Conservation (phyloP, 1,140 invertebrate species). For the Tribolium castaneum region DNA sequence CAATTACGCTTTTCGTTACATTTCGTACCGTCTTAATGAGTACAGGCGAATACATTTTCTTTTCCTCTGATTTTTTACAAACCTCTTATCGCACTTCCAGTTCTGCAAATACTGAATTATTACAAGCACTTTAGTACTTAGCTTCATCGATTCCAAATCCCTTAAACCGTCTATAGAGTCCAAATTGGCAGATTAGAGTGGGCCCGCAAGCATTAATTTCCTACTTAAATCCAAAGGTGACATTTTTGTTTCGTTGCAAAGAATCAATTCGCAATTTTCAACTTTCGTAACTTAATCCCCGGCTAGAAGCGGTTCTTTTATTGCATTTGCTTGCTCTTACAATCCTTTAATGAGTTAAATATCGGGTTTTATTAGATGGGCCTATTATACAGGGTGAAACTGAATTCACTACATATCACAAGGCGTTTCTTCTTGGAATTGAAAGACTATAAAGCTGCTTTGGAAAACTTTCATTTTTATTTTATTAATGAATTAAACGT, state of each 20-base stretch:
- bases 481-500: too few species aligned
- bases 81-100: neutral
- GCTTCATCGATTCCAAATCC: neutral
- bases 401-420: too few species aligned
- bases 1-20: too few species aligned
- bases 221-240: neutral
- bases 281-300: neutral
- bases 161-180: neutral
- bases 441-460: too few species aligned
- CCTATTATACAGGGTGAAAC: too few species aligned
- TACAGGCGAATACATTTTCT: neutral
- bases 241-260: neutral
- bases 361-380: neutral
- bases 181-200: neutral
- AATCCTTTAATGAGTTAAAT: neutral
- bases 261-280: neutral
- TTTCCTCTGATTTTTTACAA: neutral
- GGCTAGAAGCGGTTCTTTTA: neutral
- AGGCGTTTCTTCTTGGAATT: too few species aligned
- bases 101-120: neutral
- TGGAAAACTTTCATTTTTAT: too few species aligned
- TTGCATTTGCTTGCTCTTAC: neutral
- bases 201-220: neutral
- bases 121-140: neutral
- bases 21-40: neutral